A percentile compares a stretch with the other conserved stretches of the same genome.
These are phyloP conservation scores for Callorhinus ursinus DNA, from an alignment of 2,113 vertebrate genomes.

Conservation along the genomic window DNA sequence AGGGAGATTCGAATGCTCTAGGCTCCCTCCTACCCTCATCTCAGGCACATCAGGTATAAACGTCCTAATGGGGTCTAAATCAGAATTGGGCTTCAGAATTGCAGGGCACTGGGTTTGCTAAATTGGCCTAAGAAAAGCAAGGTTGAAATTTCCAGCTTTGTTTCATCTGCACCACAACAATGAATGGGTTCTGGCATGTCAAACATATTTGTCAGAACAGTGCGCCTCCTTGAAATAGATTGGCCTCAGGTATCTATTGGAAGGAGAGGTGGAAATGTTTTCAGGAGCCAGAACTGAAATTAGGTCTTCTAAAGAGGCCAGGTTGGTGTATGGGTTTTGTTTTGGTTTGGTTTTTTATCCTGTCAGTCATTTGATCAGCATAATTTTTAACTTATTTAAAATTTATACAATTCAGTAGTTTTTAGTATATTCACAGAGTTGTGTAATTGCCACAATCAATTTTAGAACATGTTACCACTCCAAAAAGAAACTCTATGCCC, in stretches of 20 bases:
- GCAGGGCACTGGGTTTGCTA: not conserved
- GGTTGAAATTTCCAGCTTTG: not conserved
- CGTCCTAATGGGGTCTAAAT: not conserved
- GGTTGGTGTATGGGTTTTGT: not conserved
- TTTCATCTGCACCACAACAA: not conserved
- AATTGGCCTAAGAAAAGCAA: conserved; percentile 7
- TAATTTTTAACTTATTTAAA: conserved; percentile 48
- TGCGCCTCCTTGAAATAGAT: conserved; percentile 12
- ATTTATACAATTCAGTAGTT: not conserved
- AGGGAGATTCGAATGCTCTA: not conserved
- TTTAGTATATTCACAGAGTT: conserved; percentile 37
- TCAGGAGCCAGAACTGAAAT: not conserved
- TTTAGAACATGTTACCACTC: conserved; percentile 13
- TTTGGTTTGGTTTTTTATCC: conserved; percentile 3
- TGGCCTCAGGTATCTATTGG: not conserved
- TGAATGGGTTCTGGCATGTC: conserved; percentile 29
- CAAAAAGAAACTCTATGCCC: not conserved
- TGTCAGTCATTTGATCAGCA: conserved; percentile 2
- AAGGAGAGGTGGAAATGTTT: conserved; percentile 35
- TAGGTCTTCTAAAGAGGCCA: not conserved
- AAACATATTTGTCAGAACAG: not conserved
- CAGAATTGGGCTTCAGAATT: conserved; percentile 18
- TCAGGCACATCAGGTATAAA: not conserved
- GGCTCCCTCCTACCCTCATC: not conserved
- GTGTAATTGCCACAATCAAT: not conserved